Percentiles rank a stretch among this genome's conserved stretches.
These are phyloP conservation scores for Scomber scombrus DNA, from an alignment of 2,113 vertebrate species.

Conservation along the genomic window DNA sequence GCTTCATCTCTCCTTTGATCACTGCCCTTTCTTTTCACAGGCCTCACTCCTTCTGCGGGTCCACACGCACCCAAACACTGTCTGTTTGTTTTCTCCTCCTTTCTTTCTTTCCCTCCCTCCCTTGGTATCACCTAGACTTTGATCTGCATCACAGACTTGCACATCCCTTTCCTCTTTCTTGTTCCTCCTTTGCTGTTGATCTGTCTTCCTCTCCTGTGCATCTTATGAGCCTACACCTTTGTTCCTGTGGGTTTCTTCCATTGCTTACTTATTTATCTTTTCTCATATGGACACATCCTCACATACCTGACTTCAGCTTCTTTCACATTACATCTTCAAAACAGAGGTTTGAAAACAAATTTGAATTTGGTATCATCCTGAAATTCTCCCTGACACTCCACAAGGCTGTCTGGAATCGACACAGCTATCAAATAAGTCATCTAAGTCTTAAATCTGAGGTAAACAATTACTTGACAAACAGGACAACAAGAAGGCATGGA, in stretches of 20 bases:
- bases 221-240: slow-evolving; percentile 32
- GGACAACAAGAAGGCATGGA: not conserved
- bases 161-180: slow-evolving; percentile 63
- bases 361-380: not conserved
- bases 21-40: slow-evolving; percentile 70
- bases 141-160: slow-evolving; percentile 76
- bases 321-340: slow-evolving; percentile 15
- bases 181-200: slow-evolving; percentile 47
- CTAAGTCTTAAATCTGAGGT: slow-evolving; percentile 22
- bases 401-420: not conserved
- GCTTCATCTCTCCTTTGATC: slow-evolving; percentile 79
- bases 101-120: slow-evolving; percentile 56
- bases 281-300: not conserved
- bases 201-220: slow-evolving; percentile 40
- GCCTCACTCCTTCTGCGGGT: slow-evolving; percentile 46
- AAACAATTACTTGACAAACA: slow-evolving; percentile 37
- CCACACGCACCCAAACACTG: slow-evolving; percentile 30
- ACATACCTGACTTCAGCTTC: not conserved
- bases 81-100: slow-evolving; percentile 48
- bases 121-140: slow-evolving; percentile 75
- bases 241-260: slow-evolving; percentile 35
- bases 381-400: not conserved
- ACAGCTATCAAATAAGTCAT: slow-evolving; percentile 10
- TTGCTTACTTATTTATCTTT: slow-evolving; percentile 12
- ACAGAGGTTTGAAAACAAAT: slow-evolving; percentile 11